These are phyloP conservation scores for Anguilla obscura DNA, from an alignment of 2,797 vertebrate species.

Conservation along the genomic window DNA sequence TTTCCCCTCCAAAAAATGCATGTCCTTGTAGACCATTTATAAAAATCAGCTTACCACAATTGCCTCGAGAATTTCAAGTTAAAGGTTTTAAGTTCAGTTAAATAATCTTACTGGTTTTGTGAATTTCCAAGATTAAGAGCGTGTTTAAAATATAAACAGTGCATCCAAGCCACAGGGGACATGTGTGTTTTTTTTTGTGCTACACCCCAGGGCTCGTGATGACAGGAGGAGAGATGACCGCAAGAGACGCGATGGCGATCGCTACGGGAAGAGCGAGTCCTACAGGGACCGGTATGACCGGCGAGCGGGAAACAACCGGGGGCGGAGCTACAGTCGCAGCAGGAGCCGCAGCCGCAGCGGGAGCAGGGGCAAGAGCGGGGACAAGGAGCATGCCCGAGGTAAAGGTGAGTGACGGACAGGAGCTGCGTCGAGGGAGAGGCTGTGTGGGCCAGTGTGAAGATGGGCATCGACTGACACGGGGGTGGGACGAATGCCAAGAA, in stretches of 20 bases:
- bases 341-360: conserved; percentile 56
- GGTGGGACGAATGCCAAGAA: not conserved
- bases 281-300: conserved; percentile 91
- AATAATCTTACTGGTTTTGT: not conserved
- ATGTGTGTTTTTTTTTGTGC: not conserved
- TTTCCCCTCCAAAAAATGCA: not conserved
- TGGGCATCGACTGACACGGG: conserved; percentile 41
- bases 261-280: conserved; percentile 85
- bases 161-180: not conserved
- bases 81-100: not conserved
- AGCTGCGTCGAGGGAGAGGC: not conserved
- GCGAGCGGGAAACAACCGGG: conserved; percentile 80
- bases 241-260: conserved; percentile 89
- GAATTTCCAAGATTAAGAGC: too few relatives aligned
- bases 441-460: not conserved
- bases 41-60: not conserved
- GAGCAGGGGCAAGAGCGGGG: conserved; percentile 88
- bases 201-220: conserved; percentile 76
- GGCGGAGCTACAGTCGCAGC: conserved; percentile 74
- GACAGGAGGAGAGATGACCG: conserved; percentile 91
- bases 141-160: not conserved
- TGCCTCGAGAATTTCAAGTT: not conserved
- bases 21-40: not conserved
- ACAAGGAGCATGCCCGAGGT: conserved; percentile 79
- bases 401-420: conserved; percentile 72